Conservation (phyloP, 2,797 vertebrate genomes). For the Mormyrus proboscirostris region DNA sequence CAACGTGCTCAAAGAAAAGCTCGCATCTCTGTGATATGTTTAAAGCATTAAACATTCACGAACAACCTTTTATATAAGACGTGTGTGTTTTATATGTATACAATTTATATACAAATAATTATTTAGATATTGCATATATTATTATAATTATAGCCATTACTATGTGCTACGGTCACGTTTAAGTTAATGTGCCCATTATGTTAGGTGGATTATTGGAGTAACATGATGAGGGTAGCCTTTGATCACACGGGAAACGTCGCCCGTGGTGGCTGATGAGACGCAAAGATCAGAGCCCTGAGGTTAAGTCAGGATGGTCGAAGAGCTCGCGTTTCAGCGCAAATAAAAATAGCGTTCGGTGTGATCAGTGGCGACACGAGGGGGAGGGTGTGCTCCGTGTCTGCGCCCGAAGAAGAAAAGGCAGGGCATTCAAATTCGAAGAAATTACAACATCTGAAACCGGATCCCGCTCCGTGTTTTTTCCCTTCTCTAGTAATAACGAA, state of each 20-base stretch:
- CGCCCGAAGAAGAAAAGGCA: conserved; percentile 26
- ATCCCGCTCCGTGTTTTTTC: conserved; percentile 39
- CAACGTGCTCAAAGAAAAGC: not conserved
- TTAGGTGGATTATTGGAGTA: not conserved
- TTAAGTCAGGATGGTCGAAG: conserved; percentile 30
- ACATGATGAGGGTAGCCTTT: not conserved
- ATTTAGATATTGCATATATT: not conserved
- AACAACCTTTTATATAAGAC: not conserved
- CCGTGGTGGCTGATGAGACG: conserved; percentile 20
- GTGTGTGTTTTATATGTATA: not conserved
- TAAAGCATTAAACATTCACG: not conserved
- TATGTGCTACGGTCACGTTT: not conserved
- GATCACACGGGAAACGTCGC: conserved; percentile 14
- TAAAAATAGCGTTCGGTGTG: not conserved
- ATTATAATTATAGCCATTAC: not conserved
- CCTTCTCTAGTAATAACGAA: not conserved
- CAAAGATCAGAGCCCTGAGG: not conserved
- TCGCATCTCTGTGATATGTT: not conserved
- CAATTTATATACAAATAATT: not conserved
- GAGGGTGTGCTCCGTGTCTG: conserved; percentile 1
- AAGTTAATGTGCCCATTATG: not conserved
- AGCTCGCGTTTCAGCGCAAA: conserved; percentile 36
- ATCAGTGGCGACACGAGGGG: conserved; percentile 20
- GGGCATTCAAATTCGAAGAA: conserved; percentile 42
- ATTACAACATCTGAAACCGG: conserved; percentile 45